Conservation (phyloP, 2,797 vertebrate genomes). For the Lateolabrax maculatus region DNA sequence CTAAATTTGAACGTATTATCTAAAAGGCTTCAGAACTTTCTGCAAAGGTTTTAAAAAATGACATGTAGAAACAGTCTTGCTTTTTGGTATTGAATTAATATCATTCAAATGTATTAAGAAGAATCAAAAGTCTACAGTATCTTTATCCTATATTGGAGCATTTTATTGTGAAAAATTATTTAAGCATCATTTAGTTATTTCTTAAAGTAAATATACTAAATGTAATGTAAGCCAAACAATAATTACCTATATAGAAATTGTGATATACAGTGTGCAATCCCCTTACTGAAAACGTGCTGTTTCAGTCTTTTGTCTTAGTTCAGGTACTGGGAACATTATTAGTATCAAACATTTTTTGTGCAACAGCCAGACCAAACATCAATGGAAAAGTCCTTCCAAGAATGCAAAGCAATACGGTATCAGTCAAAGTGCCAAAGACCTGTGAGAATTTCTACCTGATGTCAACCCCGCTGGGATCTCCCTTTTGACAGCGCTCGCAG, state of each 20-base stretch:
- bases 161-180: too few relatives aligned
- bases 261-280: background rate
- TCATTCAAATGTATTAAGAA: background rate
- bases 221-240: background rate
- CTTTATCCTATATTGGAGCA: background rate
- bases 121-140: background rate
- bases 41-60: constrained; percentile 43
- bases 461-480: constrained; percentile 83
- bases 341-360: background rate
- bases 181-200: background rate
- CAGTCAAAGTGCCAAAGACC: constrained; percentile 34
- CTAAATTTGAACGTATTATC: constrained; percentile 65
- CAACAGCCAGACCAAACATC: background rate
- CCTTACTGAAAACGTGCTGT: background rate
- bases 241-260: background rate
- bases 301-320: background rate
- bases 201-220: background rate
- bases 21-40: constrained; percentile 59
- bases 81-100: background rate
- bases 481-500: constrained; percentile 91
- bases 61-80: background rate
- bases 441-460: constrained; percentile 83
- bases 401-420: constrained; percentile 27
- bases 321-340: background rate
- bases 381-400: background rate